phyloP scores from a whole-genome alignment of 2,797 vertebrate species.

The Dermochelys coriacea region DNA sequence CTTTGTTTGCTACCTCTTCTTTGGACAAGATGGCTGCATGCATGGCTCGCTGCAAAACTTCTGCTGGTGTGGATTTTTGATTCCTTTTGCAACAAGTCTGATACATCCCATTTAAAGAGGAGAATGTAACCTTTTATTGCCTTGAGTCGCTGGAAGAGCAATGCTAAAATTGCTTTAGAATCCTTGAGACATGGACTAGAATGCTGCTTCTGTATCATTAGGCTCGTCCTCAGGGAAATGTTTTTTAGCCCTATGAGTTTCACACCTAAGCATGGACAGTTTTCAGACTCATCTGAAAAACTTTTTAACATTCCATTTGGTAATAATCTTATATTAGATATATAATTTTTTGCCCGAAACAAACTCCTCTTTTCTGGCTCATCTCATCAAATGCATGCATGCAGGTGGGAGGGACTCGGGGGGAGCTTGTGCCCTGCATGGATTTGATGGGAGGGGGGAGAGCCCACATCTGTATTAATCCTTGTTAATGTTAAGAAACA shows the following conservation, averaged over 20 bases:
- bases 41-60: background rate
- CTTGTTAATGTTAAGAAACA: background rate
- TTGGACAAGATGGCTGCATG: background rate
- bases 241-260: background rate
- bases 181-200: background rate
- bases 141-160: background rate
- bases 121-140: fast-evolving
- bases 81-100: background rate
- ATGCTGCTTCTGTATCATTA: background rate
- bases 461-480: background rate
- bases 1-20: background rate
- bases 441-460: background rate
- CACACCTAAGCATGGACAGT: background rate
- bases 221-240: background rate
- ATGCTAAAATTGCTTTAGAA: background rate
- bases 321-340: background rate
- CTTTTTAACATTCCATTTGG: background rate
- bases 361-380: background rate
- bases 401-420: background rate
- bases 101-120: fast-evolving
- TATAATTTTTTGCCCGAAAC: background rate
- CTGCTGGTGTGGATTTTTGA: background rate
- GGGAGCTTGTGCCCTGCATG: background rate
- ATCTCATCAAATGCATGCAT: fast-evolving
- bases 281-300: background rate